Percentiles rank a stretch among this genome's conserved stretches.
Conservation (phyloP, 37 sponge, comb jelly and placozoan genomes). For the Beroe ovata region DNA sequence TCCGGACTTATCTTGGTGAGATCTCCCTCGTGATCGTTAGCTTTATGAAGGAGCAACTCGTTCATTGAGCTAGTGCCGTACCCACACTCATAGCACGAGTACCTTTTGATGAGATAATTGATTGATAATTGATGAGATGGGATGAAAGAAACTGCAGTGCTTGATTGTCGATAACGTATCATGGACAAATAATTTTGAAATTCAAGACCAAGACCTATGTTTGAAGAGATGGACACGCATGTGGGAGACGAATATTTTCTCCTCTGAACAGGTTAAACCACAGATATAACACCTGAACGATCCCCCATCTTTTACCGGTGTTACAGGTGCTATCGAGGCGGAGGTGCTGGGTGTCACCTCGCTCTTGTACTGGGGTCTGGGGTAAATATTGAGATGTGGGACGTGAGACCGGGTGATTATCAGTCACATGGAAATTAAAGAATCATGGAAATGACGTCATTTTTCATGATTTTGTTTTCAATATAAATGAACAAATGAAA, state of each 20-base stretch:
- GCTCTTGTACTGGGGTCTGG: not conserved
- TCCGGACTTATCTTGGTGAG: constrained; percentile 39
- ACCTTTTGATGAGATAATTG: not conserved
- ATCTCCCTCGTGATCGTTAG: constrained; percentile 8
- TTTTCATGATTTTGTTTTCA: no score
- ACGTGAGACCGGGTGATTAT: no score
- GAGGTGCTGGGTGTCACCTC: no score
- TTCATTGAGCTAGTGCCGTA: constrained; percentile 45
- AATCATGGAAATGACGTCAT: no score
- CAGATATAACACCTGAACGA: not conserved
- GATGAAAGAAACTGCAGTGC: not conserved
- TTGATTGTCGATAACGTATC: not conserved
- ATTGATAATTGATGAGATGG: no score
- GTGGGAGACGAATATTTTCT: not conserved
- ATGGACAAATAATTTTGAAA: not conserved
- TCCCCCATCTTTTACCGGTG: not conserved
- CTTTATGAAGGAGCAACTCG: constrained; percentile 16
- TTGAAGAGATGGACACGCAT: constrained; percentile 31
- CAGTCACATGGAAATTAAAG: no score
- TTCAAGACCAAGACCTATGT: no score
- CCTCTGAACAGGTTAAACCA: not conserved
- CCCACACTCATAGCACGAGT: constrained; percentile 49
- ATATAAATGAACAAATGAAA: no score
- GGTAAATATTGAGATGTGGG: not conserved
- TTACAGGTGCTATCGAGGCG: no score